phyloP scores from a whole-genome alignment of 2,888 invertebrate species.

The Slavum lentiscoides region DNA sequence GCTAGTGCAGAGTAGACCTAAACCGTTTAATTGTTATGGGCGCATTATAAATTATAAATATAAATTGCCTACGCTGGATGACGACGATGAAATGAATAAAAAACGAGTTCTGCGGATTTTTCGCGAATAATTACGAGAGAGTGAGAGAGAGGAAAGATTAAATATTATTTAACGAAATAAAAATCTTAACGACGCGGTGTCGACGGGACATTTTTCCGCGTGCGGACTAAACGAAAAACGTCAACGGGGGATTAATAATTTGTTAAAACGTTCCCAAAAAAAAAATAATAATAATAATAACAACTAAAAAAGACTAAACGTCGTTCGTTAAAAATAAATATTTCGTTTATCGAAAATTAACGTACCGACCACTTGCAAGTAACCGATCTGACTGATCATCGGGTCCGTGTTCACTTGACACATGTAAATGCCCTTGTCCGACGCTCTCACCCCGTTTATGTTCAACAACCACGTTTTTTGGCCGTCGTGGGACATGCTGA shows the following conservation, averaged over 20 bases:
- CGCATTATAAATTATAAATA: background rate
- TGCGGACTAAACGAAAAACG: no score
- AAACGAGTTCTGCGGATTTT: background rate
- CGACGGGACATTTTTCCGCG: background rate
- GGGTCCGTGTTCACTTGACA: constrained; percentile 90
- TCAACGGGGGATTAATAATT: no score
- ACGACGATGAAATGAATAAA: background rate
- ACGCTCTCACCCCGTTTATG: constrained; percentile 87
- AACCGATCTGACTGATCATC: constrained; percentile 93
- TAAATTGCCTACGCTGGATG: background rate
- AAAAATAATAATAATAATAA: no score
- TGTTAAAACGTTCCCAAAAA: no score
- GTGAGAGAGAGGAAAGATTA: no score
- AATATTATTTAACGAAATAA: background rate
- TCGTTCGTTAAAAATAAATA: no score
- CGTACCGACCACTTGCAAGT: constrained; percentile 87
- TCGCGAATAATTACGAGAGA: no score
- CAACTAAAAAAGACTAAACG: no score
- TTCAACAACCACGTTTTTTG: constrained; percentile 89
- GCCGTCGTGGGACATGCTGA: constrained; percentile 87
- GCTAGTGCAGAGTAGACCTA: background rate
- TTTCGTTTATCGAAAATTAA: background rate
- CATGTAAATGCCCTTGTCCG: constrained; percentile 89
- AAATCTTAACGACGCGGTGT: background rate
- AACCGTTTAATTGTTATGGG: constrained; percentile 16